These are phyloP conservation scores for Axis porcinus DNA, from an alignment of 2,113 vertebrate genomes.

Conservation along the genomic window DNA sequence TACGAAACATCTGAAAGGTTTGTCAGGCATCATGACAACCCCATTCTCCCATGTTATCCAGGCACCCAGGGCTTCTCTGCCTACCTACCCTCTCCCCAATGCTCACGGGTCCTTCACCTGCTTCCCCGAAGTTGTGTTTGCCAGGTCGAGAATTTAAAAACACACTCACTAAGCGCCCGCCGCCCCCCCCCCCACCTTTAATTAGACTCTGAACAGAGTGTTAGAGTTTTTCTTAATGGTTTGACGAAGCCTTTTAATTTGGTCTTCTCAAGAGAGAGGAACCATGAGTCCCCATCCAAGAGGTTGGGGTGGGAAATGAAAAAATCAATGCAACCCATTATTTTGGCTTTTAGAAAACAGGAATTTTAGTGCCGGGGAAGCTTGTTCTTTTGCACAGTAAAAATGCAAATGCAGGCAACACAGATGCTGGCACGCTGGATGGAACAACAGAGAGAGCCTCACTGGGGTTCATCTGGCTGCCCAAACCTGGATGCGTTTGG, in stretches of 20 bases:
- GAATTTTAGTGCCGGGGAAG: constrained; percentile 64
- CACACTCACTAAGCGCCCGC: neutral
- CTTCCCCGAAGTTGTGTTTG: constrained; percentile 46
- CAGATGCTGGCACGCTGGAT: constrained; percentile 78
- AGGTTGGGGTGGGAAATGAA: constrained; percentile 72
- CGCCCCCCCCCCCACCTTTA: neutral
- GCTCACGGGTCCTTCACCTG: neutral
- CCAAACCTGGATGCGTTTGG: constrained; percentile 63
- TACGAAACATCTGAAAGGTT: constrained; percentile 70
- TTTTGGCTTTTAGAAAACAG: constrained; percentile 73
- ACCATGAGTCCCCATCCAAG: constrained; percentile 69
- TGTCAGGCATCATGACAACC: constrained; percentile 68
- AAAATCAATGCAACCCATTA: constrained; percentile 66
- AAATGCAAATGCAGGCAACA: constrained; percentile 86
- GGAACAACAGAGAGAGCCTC: constrained; percentile 63
- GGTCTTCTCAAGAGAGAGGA: constrained; percentile 76
- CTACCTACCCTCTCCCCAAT: neutral
- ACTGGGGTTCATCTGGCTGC: constrained; percentile 72
- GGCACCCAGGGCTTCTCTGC: constrained; percentile 36
- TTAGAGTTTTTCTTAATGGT: constrained; percentile 74
- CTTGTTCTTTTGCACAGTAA: constrained; percentile 74
- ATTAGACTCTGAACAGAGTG: constrained; percentile 63
- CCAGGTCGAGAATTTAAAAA: constrained; percentile 52
- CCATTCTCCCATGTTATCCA: constrained; percentile 47
- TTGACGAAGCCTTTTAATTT: constrained; percentile 83